These are phyloP conservation scores for Dynastes tityus DNA, from an alignment of 2,888 invertebrate species.

Conservation along the genomic window DNA sequence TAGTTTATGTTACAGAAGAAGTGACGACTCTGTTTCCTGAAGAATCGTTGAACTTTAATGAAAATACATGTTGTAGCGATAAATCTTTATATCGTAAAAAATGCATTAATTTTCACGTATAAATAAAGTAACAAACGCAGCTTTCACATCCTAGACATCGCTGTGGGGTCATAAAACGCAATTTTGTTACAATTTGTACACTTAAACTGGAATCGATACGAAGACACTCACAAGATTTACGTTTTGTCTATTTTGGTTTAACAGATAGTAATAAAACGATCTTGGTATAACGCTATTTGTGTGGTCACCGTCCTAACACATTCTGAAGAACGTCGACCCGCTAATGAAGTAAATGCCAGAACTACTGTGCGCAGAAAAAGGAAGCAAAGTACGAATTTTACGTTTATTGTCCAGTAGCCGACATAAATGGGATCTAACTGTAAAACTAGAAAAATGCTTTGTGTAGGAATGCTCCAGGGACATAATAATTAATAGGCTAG, in stretches of 20 bases:
- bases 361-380: slow-evolving; percentile 26
- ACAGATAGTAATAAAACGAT: slow-evolving; percentile 23
- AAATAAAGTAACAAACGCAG: slow-evolving; percentile 6
- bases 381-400: slow-evolving; percentile 35
- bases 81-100: background rate
- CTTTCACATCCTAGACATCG: background rate
- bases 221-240: slow-evolving; percentile 18
- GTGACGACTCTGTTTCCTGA: background rate
- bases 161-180: background rate
- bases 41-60: background rate
- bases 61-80: background rate
- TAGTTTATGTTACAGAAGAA: background rate
- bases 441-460: slow-evolving; percentile 31
- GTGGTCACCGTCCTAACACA: slow-evolving; percentile 19
- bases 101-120: background rate
- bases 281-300: slow-evolving; percentile 23
- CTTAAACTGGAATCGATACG: slow-evolving; percentile 12
- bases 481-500: slow-evolving; percentile 11
- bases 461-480: background rate
- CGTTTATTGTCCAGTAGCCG: slow-evolving; percentile 28
- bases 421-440: slow-evolving; percentile 23
- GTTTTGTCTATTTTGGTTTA: slow-evolving; percentile 25
- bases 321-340: slow-evolving; percentile 33
- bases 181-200: slow-evolving; percentile 12
- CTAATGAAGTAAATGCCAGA: slow-evolving; percentile 17